Percentiles rank a stretch among this genome's conserved stretches.
Conservation (phyloP, 53 echinoderm and acorn worm genomes). For the Holothuria scabra region DNA sequence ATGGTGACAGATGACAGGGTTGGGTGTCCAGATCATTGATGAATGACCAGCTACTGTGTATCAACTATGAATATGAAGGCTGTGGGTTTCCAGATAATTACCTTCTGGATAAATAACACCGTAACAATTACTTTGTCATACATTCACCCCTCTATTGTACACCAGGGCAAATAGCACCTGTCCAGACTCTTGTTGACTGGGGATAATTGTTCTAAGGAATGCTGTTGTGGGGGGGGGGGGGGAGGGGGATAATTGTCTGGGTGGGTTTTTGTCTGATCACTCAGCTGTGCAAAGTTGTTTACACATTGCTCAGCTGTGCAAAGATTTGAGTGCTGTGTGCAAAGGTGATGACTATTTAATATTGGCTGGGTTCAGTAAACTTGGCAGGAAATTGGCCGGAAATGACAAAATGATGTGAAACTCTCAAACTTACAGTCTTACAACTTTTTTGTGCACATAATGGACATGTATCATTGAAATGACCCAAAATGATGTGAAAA, state of each 20-base stretch:
- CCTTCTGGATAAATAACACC: not conserved
- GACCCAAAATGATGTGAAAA: no score
- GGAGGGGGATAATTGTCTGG: conserved; percentile 37
- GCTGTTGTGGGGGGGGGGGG: not conserved
- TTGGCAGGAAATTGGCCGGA: no score
- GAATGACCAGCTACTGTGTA: conserved; percentile 29
- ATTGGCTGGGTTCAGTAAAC: no score
- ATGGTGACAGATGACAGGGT: conserved; percentile 11
- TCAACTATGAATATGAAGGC: conserved; percentile 30
- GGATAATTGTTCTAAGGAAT: not conserved
- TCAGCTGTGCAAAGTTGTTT: no score
- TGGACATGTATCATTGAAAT: no score
- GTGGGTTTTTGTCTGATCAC: no score
- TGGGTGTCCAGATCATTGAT: conserved; percentile 19
- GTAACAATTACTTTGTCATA: conserved; percentile 18
- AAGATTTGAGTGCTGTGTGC: no score
- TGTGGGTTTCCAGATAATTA: conserved; percentile 26
- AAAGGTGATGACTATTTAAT: no score
- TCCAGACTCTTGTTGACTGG: conserved; percentile 26
- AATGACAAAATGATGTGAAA: no score
- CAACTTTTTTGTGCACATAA: no score
- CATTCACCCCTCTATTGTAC: conserved; percentile 18
- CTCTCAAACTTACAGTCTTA: no score
- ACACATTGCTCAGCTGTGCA: no score
- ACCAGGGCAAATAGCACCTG: conserved; percentile 37